These are phyloP conservation scores for Hydra vulgaris DNA, from an alignment of 30 jellyfish, hydroid and myxozoan species.

Conservation along the genomic window DNA sequence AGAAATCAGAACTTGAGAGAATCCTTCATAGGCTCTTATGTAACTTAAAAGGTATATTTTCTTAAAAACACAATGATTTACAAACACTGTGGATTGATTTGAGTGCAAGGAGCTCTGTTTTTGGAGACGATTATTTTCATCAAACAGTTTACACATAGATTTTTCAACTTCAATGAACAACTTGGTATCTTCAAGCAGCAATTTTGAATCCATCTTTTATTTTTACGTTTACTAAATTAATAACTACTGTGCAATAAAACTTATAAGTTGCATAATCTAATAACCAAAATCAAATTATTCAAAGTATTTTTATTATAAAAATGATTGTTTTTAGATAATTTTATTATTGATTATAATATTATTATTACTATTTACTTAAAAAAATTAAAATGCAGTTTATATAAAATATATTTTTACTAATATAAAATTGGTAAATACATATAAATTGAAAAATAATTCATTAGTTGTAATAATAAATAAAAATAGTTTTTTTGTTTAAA, in stretches of 20 bases:
- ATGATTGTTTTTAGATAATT: too few relatives aligned
- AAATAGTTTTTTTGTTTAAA: too few relatives aligned
- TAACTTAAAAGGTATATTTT: constrained; percentile 12
- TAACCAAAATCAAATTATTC: not conserved
- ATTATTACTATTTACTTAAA: too few relatives aligned
- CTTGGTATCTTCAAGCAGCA: not conserved
- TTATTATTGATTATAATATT: too few relatives aligned
- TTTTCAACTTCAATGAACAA: constrained; percentile 5
- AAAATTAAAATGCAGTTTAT: too few relatives aligned
- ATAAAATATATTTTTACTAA: too few relatives aligned
- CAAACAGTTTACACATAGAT: not conserved
- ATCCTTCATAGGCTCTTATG: constrained; percentile 24
- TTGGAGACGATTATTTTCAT: constrained; percentile 12
- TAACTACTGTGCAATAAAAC: not conserved
- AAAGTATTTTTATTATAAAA: too few relatives aligned
- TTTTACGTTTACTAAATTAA: not conserved
- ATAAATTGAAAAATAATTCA: too few relatives aligned
- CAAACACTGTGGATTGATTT: constrained; percentile 7
- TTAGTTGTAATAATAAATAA: too few relatives aligned
- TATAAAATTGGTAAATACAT: too few relatives aligned
- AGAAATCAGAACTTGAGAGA: not conserved
- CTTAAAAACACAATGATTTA: constrained; percentile 25
- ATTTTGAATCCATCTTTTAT: not conserved
- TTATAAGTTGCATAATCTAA: too few relatives aligned
- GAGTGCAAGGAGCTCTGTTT: constrained; percentile 8